These are phyloP conservation scores for Eulithis testata DNA, from an alignment of 2,888 invertebrate species.

Conservation along the genomic window DNA sequence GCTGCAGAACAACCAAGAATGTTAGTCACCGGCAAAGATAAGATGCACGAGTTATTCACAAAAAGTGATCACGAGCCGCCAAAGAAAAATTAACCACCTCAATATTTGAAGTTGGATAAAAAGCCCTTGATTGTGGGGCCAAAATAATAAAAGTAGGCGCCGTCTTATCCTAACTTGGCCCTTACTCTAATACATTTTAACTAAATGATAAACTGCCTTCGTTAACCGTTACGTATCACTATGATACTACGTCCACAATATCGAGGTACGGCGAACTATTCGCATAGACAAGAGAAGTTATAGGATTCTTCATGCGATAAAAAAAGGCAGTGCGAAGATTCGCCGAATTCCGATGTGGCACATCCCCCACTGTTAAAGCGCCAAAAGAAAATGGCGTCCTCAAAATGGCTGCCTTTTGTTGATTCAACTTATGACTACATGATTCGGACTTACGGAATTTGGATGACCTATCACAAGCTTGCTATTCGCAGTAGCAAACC, in stretches of 20 bases:
- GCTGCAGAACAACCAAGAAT: not conserved
- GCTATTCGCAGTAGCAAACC: no score
- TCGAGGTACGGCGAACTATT: not conserved
- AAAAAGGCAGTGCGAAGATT: not conserved
- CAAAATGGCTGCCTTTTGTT: constrained; percentile 10
- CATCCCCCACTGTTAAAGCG: not conserved
- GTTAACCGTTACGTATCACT: not conserved
- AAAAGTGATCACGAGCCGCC: constrained; percentile 14
- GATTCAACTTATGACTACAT: not conserved
- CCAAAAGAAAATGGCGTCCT: constrained; percentile 12
- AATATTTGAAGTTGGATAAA: not conserved
- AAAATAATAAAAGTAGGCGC: constrained; percentile 58
- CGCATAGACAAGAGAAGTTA: not conserved
- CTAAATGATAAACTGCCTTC: constrained; percentile 6
- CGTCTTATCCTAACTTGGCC: constrained; percentile 62
- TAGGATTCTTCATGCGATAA: not conserved
- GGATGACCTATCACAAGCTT: no score
- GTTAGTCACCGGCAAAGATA: constrained; percentile 7
- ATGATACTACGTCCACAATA: not conserved
- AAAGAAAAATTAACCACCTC: constrained; percentile 39
- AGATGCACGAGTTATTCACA: not conserved
- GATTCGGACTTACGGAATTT: no score
- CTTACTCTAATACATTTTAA: constrained; percentile 53
- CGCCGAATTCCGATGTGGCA: not conserved
- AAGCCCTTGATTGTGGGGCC: constrained; percentile 36